Evolutionary conservation across 2,113 vertebrate genomes (phyloP).

Genomic region (Xerus inauris): DNA sequence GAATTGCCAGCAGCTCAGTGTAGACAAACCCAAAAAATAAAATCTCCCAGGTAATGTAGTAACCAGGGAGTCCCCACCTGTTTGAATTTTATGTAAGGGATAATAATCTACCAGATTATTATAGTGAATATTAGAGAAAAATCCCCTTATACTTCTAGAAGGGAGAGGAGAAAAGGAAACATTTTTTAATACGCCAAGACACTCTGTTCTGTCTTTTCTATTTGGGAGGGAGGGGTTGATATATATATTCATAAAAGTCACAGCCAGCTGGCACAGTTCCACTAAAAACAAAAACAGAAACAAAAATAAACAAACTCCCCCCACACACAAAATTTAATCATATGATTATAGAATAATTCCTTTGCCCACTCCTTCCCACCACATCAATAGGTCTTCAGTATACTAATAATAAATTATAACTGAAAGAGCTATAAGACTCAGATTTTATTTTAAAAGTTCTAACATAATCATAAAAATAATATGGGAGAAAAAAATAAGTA

Average conservation of each 20-base stretch:
- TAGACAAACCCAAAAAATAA: not conserved
- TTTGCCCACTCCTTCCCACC: not conserved
- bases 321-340: too few species aligned
- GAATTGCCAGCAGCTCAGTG: not conserved
- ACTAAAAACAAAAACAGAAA: not conserved
- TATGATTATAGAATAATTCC: not conserved
- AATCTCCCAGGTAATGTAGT: not conserved
- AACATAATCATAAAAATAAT: not conserved
- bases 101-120: not conserved
- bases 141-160: not conserved
- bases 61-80: not conserved
- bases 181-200: not conserved
- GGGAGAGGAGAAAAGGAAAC: not conserved
- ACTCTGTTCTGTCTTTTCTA: not conserved
- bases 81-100: not conserved
- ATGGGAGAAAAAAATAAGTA: not conserved
- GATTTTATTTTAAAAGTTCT: not conserved
- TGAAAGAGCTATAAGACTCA: not conserved
- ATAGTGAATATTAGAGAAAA: not conserved
- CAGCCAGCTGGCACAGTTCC: not conserved
- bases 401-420: not conserved
- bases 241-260: not conserved
- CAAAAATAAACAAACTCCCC: too few species aligned
- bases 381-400: not conserved
- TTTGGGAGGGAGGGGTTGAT: not conserved